Evolutionary conservation across 2,797 vertebrate genomes (phyloP).

Genomic region (Brachyrhaphis roseni): DNA sequence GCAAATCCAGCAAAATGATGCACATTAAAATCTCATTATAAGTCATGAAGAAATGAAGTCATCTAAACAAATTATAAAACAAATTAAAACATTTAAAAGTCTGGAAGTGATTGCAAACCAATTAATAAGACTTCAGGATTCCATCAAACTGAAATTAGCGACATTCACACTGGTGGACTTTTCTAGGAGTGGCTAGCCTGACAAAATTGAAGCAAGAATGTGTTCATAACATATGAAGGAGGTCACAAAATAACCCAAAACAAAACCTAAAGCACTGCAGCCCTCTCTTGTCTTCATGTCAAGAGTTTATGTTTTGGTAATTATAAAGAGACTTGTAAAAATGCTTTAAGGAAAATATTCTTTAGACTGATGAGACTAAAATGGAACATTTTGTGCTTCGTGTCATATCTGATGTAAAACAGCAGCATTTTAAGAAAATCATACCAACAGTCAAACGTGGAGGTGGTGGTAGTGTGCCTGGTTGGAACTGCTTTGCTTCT

Average conservation of each 20-base stretch:
- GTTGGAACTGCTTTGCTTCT: neutral
- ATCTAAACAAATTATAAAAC: neutral
- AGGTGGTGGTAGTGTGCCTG: neutral
- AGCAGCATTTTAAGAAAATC: neutral
- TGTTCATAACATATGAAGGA: neutral
- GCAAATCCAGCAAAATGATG: slow-evolving; percentile 2
- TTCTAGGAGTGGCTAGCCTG: neutral
- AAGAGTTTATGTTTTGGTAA: neutral
- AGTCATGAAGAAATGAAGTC: neutral
- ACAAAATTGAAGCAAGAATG: neutral
- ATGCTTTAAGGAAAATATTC: neutral
- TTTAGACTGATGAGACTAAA: neutral
- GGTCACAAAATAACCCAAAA: neutral
- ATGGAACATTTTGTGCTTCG: neutral
- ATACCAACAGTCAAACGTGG: neutral
- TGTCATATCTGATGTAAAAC: neutral
- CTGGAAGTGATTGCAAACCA: neutral
- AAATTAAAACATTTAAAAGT: neutral
- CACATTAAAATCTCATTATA: slow-evolving; percentile 5
- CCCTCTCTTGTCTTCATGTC: neutral
- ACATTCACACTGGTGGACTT: neutral
- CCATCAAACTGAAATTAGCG: neutral
- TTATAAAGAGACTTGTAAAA: neutral
- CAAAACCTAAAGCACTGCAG: neutral
- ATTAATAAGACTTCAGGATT: neutral